Base-by-base conservation (phyloP, 2,888 invertebrate species). In the Thereva unica region DNA sequence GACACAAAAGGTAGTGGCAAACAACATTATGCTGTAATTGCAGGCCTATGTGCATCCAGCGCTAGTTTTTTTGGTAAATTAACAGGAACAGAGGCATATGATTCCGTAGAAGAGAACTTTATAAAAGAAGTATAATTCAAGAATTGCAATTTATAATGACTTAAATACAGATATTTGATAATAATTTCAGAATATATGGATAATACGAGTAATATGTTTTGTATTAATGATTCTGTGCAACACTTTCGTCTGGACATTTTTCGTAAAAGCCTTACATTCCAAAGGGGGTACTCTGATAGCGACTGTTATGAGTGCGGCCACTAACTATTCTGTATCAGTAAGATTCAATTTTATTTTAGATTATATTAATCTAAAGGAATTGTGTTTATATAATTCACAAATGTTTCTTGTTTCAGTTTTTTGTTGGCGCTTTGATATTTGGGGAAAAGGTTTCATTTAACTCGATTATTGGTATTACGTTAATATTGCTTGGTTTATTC, bases 381-480 rank as follows among this genome's bases (percentile, higher is more conserved):
- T 54, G 49, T n/a, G n/a, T n/a, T n/a, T n/a, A n/a, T n/a, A n/a
- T 10, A 40, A 44, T 65, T 41, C 44, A 42, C n/a, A 38, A 41
- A 23, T 23, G 23, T 23, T 23, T 50, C 50, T 76, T 73, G 72
- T 80, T 81, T 44, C 81, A 93, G 93, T 92, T 91, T 50, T 67
- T 90, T 44, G 81, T 89, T 65, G 93, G 93, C 4, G 82, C 85
- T 63, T 68, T 87, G 5, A 73, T 92, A 49, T 93, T 92, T 78
- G 83, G 84, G 23, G 93, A 93, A 78, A 81, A 84, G 0, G 85
- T 90, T 0, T 86, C 90, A 0, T 56, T 87, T 5, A 76, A 84
- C 42, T 92, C 92, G 87, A 89, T 90, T 86, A 73, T 84, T 7
- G 93, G 93, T 1, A 87, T 89, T 4, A 76, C 84, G 12, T 80